Conservation (phyloP, 2,888 invertebrate genomes). For the Perdita meconis region DNA sequence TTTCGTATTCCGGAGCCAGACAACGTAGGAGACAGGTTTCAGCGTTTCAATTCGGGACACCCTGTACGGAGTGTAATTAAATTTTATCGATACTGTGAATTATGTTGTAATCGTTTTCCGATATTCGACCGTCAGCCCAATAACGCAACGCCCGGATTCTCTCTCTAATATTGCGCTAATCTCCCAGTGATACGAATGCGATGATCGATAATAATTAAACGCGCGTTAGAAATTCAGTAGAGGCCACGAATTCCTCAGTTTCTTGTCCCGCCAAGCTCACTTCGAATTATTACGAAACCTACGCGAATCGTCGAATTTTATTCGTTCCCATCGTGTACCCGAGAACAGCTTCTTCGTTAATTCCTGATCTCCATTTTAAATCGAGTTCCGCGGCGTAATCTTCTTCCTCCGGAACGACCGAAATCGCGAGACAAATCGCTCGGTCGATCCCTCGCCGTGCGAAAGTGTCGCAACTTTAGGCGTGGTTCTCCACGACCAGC, state of each 20-base stretch:
- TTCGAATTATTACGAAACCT: too few species aligned
- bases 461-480: constrained; percentile 55
- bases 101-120: constrained; percentile 72
- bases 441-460: background rate
- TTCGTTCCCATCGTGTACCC: too few species aligned
- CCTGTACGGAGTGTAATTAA: constrained; percentile 65
- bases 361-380: too few species aligned
- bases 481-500: constrained; percentile 43
- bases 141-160: constrained; percentile 50
- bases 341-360: too few species aligned
- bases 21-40: too few species aligned
- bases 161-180: constrained; percentile 64
- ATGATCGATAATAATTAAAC: constrained; percentile 62
- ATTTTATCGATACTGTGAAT: constrained; percentile 72
- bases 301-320: too few species aligned
- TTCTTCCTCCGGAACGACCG: background rate
- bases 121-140: constrained; percentile 61
- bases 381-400: background rate
- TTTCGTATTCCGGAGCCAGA: too few species aligned
- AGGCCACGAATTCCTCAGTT: constrained; percentile 1
- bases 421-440: background rate
- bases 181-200: constrained; percentile 51
- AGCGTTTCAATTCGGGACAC: too few species aligned
- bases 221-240: constrained; percentile 47
- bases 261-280: constrained; percentile 13